Base-by-base conservation (phyloP, 2,888 invertebrate species). In the Eupithecia subumbrata region DNA sequence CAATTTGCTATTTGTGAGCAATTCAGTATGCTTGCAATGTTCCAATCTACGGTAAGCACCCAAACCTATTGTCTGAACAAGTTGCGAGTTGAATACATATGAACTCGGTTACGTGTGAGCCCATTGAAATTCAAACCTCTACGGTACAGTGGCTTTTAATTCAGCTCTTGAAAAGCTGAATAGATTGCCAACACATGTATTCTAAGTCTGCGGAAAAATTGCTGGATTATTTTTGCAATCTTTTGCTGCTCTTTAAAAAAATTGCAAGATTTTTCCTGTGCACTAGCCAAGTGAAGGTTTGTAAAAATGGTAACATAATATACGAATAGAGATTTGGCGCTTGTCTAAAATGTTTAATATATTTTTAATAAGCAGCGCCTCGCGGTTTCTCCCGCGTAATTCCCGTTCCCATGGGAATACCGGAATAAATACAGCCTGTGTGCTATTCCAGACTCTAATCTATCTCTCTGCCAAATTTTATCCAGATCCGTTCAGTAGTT, bases 21-120 rank as follows among this genome's bases (percentile, higher is more conserved):
- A 64, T 64, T 34, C 18, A 34, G 64, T 64, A 34, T 64, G 34
- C 64, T 30, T 18, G 18, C 64, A 34, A 18, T 64, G 30, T 34
- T 64, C 18, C 64, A 34, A 64, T 64, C 64, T 64, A 34, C 63
- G 56, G 22, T 56, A 56, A 52, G n/a, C n/a, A n/a, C 22, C 11
- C 22, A 56, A 18, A 64, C 34, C 64, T 18, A 64, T 30, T 16
- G 8, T 30, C 64, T 64, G 30, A 64, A 64, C 34, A 34, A 5
- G 30, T 34, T 18, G 34, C 64, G 14, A 14, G 34, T 16, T 5
- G 63, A 14, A 63, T 64, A 64, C 64, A 9, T 30, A 64, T 64
- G 64, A 18, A 64, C 34, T 30, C 3, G 5, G 14, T 30, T 64
- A n/a, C 11, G 56, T 64, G 8, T 30, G 18, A 30, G 30, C 18